These are phyloP conservation scores for Oostethus manadensis DNA, from an alignment of 2,113 vertebrate genomes.

Conservation along the genomic window DNA sequence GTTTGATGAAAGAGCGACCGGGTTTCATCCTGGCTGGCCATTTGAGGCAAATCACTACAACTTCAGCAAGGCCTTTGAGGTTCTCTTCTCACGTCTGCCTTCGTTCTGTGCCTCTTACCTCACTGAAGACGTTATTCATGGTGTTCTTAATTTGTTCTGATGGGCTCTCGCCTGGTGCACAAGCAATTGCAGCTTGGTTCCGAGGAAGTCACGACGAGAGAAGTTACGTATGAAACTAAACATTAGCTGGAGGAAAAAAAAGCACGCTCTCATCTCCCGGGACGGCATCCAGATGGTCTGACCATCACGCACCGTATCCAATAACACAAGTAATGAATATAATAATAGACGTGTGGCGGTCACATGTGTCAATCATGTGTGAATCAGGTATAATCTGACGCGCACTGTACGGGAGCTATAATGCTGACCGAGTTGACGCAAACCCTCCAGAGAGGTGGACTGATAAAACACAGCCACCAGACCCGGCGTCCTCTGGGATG, in stretches of 20 bases:
- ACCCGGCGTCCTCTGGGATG: slow-evolving; percentile 41
- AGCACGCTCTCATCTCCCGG: slow-evolving; percentile 17
- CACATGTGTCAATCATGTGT: slow-evolving; percentile 35
- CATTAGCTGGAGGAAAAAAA: slow-evolving; percentile 21
- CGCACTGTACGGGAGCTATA: slow-evolving; percentile 27
- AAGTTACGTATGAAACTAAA: slow-evolving; percentile 23
- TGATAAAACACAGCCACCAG: slow-evolving; percentile 36
- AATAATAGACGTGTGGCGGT: slow-evolving; percentile 44
- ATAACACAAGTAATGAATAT: slow-evolving; percentile 62
- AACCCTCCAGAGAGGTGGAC: slow-evolving; percentile 46
- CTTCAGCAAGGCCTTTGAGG: slow-evolving; percentile 27
- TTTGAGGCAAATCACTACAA: slow-evolving; percentile 41
- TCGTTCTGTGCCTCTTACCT: slow-evolving; percentile 39
- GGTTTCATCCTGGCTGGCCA: slow-evolving; percentile 5
- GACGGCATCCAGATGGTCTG: slow-evolving; percentile 20
- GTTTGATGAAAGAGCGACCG: slow-evolving; percentile 41
- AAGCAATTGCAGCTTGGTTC: slow-evolving; percentile 18
- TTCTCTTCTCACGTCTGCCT: slow-evolving; percentile 20
- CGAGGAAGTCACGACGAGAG: slow-evolving; percentile 27
- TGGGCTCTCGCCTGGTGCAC: slow-evolving; percentile 21
- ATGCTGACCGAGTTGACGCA: slow-evolving; percentile 36
- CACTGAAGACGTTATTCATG: slow-evolving; percentile 38
- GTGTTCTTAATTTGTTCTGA: slow-evolving; percentile 39
- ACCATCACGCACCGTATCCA: slow-evolving; percentile 32
- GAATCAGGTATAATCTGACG: slow-evolving; percentile 34